Evolutionary conservation across 2,797 vertebrate species (phyloP), one percentile per base, ranked within the genome.

Genomic region (Lacerta viridis): DNA sequence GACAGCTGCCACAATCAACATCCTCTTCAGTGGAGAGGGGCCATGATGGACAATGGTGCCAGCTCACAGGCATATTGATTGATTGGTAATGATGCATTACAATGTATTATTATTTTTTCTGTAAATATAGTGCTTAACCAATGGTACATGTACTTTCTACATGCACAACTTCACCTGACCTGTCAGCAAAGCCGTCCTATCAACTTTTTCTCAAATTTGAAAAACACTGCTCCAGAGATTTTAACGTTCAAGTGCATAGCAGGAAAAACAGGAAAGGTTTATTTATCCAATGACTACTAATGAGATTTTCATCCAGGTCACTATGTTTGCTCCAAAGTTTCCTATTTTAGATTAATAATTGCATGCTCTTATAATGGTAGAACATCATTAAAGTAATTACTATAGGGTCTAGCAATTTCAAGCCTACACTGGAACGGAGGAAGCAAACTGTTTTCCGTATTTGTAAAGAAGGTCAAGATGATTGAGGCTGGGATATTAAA

Each of bases 301-400:
- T 94, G 91, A 96, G 93, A 92, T 95, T 95, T 94, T 95, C 94
- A 91, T 27, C 59, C 88, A 90, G 90, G 88, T 88, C 92, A 93
- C 33, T 96, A 90, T 91, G 78, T 94, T 74, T 93, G 83, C 8
- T 93, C 89, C 94, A 90, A 96, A 93, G 18, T 90, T 93, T 95
- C 95, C 91, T 93, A 84, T 95, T 95, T 95, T 94, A 85, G 92
- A 95, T 90, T 96, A 94, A 95, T 95, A 39, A 69, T 77, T 69
- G 88, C 88, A 92, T 90, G 91, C 91, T 85, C 90, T 93, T 95
- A 93, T 88, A 96, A 96, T 86, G 92, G 90, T 94, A 95, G 95
- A 95, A 90, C 94, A 97, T 97, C 95, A 97, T 96, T 97, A 97
- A 97, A 95, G 93, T 94, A 97, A 97, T 96, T 96, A 96, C 92